Percentiles rank a stretch among this genome's conserved stretches.
These are phyloP conservation scores for Callipepla californica DNA, from an alignment of 2,113 vertebrate genomes.

Conservation along the genomic window DNA sequence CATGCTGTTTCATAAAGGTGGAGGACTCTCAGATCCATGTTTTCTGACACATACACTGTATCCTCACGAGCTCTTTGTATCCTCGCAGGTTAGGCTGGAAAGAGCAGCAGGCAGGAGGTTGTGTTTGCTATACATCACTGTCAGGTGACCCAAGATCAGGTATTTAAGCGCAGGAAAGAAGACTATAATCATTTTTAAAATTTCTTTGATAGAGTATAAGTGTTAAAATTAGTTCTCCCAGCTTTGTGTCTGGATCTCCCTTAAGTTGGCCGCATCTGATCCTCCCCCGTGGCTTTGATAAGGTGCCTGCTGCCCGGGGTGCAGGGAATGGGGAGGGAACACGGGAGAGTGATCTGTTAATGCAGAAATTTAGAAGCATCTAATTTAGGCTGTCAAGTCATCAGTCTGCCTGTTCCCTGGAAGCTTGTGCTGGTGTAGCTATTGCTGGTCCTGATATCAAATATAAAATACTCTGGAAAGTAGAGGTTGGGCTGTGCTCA, in stretches of 20 bases:
- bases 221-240: not conserved
- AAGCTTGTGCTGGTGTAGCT: not conserved
- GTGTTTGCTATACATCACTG: not conserved
- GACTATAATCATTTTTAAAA: not conserved
- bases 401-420: not conserved
- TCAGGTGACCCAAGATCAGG: not conserved
- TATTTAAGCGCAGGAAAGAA: not conserved
- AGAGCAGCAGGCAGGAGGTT: not conserved
- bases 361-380: not conserved
- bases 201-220: not conserved
- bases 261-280: not conserved
- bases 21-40: not conserved
- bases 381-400: slow-evolving; percentile 7
- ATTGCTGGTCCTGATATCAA: slow-evolving; percentile 22
- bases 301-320: not conserved
- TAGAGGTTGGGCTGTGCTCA: not conserved
- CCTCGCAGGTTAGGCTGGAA: not conserved
- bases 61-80: not conserved
- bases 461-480: not conserved
- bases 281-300: not conserved
- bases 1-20: not conserved
- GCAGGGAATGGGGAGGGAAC: not conserved
- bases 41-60: not conserved
- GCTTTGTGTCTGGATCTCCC: not conserved
- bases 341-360: not conserved